Base-by-base conservation (phyloP, 1,140 invertebrate genomes). In the Euura saliciscinereae region DNA sequence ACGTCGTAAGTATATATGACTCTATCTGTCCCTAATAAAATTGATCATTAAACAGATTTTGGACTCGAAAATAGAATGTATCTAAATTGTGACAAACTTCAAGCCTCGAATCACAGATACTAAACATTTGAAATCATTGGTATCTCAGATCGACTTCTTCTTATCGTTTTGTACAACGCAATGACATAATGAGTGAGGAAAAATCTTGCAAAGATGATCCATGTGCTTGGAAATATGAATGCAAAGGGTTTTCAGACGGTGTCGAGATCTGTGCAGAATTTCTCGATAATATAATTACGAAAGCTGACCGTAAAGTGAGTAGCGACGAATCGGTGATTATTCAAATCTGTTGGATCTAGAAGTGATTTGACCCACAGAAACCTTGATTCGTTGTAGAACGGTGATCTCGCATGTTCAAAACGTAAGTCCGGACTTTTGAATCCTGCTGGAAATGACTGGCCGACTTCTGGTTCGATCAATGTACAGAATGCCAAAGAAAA, bases 381-480 rank as follows among this genome's bases (percentile, higher is more conserved):
- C 13, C 10, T 5, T 59, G 3, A 59, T 11, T 59, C 13, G 5
- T 59, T 59, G 28, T 8, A 59, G 51, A 59, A 59, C 10, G 3
- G 51, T 59, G 6, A 59, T 59, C 8, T 59, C 13, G 51, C 10
- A 59, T 59, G 10, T 8, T n/a, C 51, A n/a, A n/a, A 11, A 5
- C 10, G 51, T 6, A n/a, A 8, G 6, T 59, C 51, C 8, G 6
- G 13, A n/a, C 13, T 59, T 3, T 11, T 3, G 13, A 59, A 8
- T 11, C 13, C 51, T 59, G 8, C 51, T 8, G 3, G 13, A n/a
- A n/a, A n/a, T 44, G 28, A 71, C 11, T 82, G 79, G 78, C 73
- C 74, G 28, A 78, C 72, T 1, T 77, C 68, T 69, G 74, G 75
- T 7, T 65, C 68, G 66, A 73, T 79, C n/a, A 72, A 71, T 3